These are phyloP conservation scores for Lycocerus yunnanus DNA, from an alignment of 2,888 invertebrate species.

Conservation along the genomic window DNA sequence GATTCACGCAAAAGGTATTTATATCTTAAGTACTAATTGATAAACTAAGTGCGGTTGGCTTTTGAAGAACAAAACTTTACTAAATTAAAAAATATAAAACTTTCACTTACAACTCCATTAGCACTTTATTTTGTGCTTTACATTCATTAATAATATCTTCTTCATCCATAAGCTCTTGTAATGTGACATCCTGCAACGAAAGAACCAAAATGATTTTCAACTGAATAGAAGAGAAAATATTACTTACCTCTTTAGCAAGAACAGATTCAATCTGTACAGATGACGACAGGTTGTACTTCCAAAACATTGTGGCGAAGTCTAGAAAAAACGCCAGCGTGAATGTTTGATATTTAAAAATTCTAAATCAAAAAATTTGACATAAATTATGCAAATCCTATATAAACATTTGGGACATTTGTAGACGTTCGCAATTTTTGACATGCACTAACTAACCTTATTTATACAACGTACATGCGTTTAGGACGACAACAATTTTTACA, in stretches of 20 bases:
- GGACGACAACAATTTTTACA: neutral
- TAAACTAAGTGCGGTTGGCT: neutral
- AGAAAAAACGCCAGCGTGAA: conserved; percentile 38
- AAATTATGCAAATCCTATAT: conserved; percentile 19
- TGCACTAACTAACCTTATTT: conserved; percentile 4
- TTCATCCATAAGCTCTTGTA: conserved; percentile 89
- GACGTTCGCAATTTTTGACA: conserved; percentile 13
- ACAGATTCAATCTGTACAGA: conserved; percentile 77
- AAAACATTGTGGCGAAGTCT: conserved; percentile 70
- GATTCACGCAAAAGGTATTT: neutral
- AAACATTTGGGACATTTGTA: conserved; percentile 5
- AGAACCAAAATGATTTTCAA: conserved; percentile 17
- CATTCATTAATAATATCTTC: conserved; percentile 96
- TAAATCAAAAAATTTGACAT: conserved; percentile 13
- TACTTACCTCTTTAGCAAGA: conserved; percentile 73
- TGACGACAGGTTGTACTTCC: conserved; percentile 76
- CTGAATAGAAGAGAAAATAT: neutral
- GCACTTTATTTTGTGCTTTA: conserved; percentile 86
- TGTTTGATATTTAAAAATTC: conserved; percentile 10
- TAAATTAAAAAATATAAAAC: neutral
- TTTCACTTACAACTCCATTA: conserved; percentile 87
- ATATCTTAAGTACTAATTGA: neutral
- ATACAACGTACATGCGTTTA: neutral
- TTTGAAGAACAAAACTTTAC: neutral
- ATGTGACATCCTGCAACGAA: conserved; percentile 80